Conservation (phyloP, 2,797 vertebrate species). For the Crenuchus spilurus region DNA sequence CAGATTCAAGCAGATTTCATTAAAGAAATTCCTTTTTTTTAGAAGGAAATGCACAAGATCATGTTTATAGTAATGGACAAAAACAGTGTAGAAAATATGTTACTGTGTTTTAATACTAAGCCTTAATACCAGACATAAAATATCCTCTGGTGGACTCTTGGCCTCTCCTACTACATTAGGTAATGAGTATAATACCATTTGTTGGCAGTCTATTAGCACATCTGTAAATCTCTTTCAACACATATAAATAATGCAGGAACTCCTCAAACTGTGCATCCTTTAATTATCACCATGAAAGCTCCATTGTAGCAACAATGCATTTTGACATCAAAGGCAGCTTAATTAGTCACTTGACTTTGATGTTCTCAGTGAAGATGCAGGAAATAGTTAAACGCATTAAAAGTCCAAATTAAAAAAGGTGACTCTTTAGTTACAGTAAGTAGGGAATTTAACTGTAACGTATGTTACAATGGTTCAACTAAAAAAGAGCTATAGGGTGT, state of each 20-base stretch:
- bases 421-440: background rate
- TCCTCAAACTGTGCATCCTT: constrained; percentile 9
- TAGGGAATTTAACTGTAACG: no score
- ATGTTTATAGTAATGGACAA: background rate
- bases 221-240: constrained; percentile 26
- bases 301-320: constrained; percentile 3
- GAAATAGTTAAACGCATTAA: background rate
- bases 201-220: constrained; percentile 13
- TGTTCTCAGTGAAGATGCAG: background rate
- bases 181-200: constrained; percentile 26
- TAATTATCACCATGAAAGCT: constrained; percentile 39
- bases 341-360: constrained; percentile 27
- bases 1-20: background rate
- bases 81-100: background rate
- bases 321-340: constrained; percentile 20
- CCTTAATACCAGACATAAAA: constrained; percentile 24
- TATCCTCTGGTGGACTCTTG: constrained; percentile 12
- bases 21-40: background rate
- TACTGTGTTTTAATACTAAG: constrained; percentile 6
- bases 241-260: constrained; percentile 46
- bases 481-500: background rate
- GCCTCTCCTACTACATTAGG: constrained; percentile 39
- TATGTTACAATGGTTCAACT: no score
- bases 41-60: background rate
- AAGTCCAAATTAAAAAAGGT: background rate